Evolutionary conservation across 1,140 invertebrate species (phyloP), one percentile per base, ranked within the genome.

Genomic region (Elymnias hypermnestra): DNA sequence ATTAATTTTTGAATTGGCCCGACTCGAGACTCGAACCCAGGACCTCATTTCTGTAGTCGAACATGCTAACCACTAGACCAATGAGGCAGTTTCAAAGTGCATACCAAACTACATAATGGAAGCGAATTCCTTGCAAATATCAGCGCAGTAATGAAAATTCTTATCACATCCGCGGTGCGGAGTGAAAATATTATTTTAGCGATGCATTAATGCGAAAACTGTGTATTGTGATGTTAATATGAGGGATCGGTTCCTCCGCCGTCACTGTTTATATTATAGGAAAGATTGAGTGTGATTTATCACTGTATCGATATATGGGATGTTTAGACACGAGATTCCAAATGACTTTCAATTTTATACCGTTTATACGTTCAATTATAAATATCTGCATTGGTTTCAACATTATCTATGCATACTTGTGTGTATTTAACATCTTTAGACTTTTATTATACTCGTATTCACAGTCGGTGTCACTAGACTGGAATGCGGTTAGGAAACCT

Each of bases 251-350:
- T 14, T 29, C 5, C 12, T 33, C 1, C 2, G 5, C 29, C 13
- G 29, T 5, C 3, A 33, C 25, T 56, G 18, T 39, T 4, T 29
- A 28, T 35, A 36, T 36, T 40, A 38, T 28, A 25, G 31, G 35
- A 31, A 38, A 53, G 50, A 55, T 51, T 12, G 48, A 48, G 35
- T 42, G 52, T 64, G 61, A 64, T 55, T 51, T 47, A 64, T 61
- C 57, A 49, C 5, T 18, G 13, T 50, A 36, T 49, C 42, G 48
- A 42, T 33, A 47, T 43, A 40, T 48, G 41, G 26, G 35, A 25
- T 17, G 33, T 17, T 15, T 7, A 12, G n/a, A 12, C 2, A 12
- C 26, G 7, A 7, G 2, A 14, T 8, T 9, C 12, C 8, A 15
- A 3, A 15, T 2, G 8, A 14, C 10, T 33, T 33, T 33, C 8